A percentile compares a stretch with the other conserved stretches of the same genome.
These are phyloP conservation scores for Eucera pruinosa DNA, from an alignment of 2,888 invertebrate species.

Conservation along the genomic window DNA sequence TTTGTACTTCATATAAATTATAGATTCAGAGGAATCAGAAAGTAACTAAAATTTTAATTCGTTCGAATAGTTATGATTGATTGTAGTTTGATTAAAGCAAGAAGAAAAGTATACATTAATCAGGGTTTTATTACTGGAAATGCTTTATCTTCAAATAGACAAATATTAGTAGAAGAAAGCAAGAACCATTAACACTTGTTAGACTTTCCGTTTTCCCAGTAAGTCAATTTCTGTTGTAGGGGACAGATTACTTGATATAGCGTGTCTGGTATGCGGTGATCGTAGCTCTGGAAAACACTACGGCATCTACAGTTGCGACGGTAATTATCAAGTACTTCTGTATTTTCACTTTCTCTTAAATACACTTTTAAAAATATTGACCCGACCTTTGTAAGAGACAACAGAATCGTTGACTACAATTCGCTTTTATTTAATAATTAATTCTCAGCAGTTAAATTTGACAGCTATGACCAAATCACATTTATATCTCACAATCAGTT, in stretches of 20 bases:
- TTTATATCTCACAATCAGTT: background rate
- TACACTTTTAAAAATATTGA: background rate
- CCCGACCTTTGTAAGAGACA: background rate
- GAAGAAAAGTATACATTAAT: too few relatives aligned
- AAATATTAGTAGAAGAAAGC: background rate
- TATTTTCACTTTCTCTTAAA: conserved; percentile 1
- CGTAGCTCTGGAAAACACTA: conserved; percentile 99
- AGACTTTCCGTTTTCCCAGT: conserved; percentile 17
- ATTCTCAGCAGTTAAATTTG: too few relatives aligned
- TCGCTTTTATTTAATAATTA: background rate
- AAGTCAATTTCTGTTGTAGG: conserved; percentile 86
- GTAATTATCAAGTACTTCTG: conserved; percentile 85
- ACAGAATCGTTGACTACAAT: conserved; percentile 42
- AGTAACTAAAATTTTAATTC: too few relatives aligned
- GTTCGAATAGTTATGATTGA: background rate
- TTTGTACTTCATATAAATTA: background rate
- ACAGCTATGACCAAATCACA: background rate
- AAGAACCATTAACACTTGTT: background rate
- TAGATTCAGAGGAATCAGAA: too few relatives aligned
- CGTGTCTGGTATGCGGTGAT: conserved; percentile 99
- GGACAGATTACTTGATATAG: conserved; percentile 98
- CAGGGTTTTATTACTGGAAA: background rate
- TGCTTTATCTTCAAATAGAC: background rate
- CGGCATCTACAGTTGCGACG: conserved; percentile 99
- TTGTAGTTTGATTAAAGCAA: background rate